Conservation (phyloP, 2,113 vertebrate genomes). For the Channa argus region DNA sequence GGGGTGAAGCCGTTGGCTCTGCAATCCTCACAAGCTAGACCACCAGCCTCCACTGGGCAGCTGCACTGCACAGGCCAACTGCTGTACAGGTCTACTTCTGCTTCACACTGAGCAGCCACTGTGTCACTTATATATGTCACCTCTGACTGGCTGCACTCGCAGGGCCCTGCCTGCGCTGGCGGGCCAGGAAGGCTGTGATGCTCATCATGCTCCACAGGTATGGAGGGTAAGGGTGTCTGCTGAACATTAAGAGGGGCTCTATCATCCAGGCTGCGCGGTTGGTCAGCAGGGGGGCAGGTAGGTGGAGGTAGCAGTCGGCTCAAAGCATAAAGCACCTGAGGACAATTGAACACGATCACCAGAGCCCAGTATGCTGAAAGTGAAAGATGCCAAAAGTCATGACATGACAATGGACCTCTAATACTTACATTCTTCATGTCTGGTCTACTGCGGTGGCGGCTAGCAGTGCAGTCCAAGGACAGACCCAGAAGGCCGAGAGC, state of each 20-base stretch:
- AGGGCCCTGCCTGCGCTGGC: constrained; percentile 28
- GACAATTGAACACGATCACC: not conserved
- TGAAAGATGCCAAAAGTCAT: not conserved
- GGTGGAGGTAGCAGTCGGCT: constrained; percentile 63
- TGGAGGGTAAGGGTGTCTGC: constrained; percentile 29
- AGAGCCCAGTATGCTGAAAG: too few species aligned
- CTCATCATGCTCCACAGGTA: constrained; percentile 80
- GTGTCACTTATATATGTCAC: constrained; percentile 67
- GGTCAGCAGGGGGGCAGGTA: constrained; percentile 62
- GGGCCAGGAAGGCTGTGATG: constrained; percentile 15
- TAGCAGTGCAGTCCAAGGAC: constrained; percentile 59
- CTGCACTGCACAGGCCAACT: constrained; percentile 72
- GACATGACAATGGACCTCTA: not conserved
- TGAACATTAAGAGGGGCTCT: constrained; percentile 20
- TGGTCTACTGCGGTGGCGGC: constrained; percentile 72
- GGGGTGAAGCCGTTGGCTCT: constrained; percentile 57
- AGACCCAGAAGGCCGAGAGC: constrained; percentile 75
- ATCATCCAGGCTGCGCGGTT: constrained; percentile 66
- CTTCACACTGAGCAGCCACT: not conserved
- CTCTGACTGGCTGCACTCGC: constrained; percentile 81
- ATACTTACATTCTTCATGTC: constrained; percentile 61
- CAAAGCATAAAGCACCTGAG: constrained; percentile 71
- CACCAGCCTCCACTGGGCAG: constrained; percentile 32
- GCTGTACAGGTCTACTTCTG: constrained; percentile 41
- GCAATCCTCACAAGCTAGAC: constrained; percentile 64